These are phyloP conservation scores for Metacarcinus magister DNA, from an alignment of 2,888 invertebrate genomes.

Conservation along the genomic window DNA sequence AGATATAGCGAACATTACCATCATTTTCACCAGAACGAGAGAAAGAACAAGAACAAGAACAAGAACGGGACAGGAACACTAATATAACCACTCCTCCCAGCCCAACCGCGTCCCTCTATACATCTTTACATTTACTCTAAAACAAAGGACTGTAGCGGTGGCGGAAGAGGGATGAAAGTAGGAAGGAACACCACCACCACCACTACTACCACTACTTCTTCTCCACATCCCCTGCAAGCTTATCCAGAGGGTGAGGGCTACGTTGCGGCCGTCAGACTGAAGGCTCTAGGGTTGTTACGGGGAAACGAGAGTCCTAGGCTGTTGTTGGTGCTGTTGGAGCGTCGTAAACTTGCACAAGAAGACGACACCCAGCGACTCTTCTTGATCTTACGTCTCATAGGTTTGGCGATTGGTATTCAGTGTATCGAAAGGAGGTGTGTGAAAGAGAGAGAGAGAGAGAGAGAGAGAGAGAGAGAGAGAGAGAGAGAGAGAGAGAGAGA, in stretches of 20 bases:
- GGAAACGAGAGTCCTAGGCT: not conserved
- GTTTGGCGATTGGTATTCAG: not conserved
- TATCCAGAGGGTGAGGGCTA: too few relatives aligned
- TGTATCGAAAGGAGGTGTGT: not conserved
- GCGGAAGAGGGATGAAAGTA: too few relatives aligned
- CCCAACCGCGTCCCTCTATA: not conserved
- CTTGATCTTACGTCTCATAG: constrained; percentile 3
- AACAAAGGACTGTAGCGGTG: not conserved
- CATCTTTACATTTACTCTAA: not conserved
- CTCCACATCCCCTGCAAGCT: not conserved
- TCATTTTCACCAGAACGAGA: not conserved
- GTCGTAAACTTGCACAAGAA: not conserved
- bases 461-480: not conserved
- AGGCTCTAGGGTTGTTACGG: not conserved
- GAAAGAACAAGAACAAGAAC: not conserved
- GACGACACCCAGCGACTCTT: not conserved
- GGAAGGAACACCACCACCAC: too few relatives aligned
- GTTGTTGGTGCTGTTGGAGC: not conserved
- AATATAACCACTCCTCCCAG: not conserved
- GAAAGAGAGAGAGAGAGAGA: not conserved
- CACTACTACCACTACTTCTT: not conserved
- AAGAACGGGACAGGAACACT: not conserved
- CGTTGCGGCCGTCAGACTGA: not conserved
- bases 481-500: constrained; percentile 11
- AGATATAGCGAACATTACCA: not conserved